Evolutionary conservation across 92 coral and sea anemone species (phyloP), one percentile per base, ranked within the genome.

Genomic region (Plumapathes pennacea): DNA sequence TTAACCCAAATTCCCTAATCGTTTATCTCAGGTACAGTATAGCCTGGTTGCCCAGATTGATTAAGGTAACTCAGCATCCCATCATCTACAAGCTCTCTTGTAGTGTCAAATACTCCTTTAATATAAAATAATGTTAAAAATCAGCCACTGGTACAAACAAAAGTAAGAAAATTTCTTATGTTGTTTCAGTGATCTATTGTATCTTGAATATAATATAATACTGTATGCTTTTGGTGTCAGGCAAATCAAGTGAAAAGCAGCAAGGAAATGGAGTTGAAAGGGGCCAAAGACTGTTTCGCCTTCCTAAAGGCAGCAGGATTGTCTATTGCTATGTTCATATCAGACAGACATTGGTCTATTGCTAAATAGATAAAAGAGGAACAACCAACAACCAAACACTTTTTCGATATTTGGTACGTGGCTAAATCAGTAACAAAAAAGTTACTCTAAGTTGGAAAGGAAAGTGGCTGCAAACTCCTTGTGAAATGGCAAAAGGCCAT

Each of bases 161-260:
- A n/a, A n/a, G n/a, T n/a, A n/a, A n/a, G n/a, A n/a, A n/a, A n/a
- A n/a, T n/a, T n/a, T n/a, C n/a, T n/a, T n/a, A n/a, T n/a, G n/a
- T n/a, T n/a, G n/a, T n/a, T n/a, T n/a, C n/a, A n/a, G n/a, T n/a
- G n/a, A n/a, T n/a, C n/a, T n/a, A n/a, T n/a, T n/a, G n/a, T n/a
- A n/a, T n/a, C n/a, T n/a, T n/a, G n/a, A n/a, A n/a, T n/a, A n/a
- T n/a, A n/a, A n/a, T n/a, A n/a, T n/a, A n/a, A n/a, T n/a, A n/a
- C n/a, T n/a, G n/a, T n/a, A n/a, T n/a, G n/a, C n/a, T n/a, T n/a
- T n/a, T n/a, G n/a, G n/a, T n/a, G n/a, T n/a, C n/a, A n/a, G n/a
- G n/a, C n/a, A n/a, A n/a, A n/a, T n/a, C 79, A 78, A 60, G 64
- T 73, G 26, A 72, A 72, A 28, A 78, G 78, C 73, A 78, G 85